These are phyloP conservation scores for Atherinosoma microstoma DNA, from an alignment of 2,797 vertebrate genomes.

Conservation along the genomic window DNA sequence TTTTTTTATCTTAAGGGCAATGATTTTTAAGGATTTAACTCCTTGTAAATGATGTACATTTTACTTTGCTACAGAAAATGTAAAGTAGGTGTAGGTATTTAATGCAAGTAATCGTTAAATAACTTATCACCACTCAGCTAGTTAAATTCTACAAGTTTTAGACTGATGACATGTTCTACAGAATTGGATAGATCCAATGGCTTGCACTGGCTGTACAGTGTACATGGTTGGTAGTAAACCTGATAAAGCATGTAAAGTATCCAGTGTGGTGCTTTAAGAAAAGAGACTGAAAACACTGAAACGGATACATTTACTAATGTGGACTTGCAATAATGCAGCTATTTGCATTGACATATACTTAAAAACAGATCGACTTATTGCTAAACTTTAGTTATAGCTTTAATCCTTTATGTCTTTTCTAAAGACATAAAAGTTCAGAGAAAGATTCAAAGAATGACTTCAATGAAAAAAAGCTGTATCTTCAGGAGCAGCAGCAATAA, in stretches of 20 bases:
- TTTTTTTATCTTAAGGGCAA: not conserved
- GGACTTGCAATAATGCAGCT: not conserved
- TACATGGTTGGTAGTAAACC: not conserved
- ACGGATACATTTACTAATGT: not conserved
- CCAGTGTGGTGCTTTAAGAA: not conserved
- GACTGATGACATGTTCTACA: not conserved
- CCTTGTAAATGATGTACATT: not conserved
- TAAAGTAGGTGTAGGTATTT: not conserved
- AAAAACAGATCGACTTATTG: not conserved
- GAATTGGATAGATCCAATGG: not conserved
- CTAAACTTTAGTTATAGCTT: not conserved
- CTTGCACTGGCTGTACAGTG: not conserved
- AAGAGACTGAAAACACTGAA: not conserved
- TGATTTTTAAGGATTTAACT: not conserved
- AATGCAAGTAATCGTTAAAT: not conserved
- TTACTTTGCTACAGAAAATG: not conserved
- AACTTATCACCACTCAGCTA: not conserved
- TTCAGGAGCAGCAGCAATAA: not conserved
- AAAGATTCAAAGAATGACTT: not conserved
- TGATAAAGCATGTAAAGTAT: not conserved
- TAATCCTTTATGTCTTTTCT: not conserved
- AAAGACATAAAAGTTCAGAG: not conserved
- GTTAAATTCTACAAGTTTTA: not conserved
- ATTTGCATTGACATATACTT: not conserved
- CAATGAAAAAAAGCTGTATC: not conserved